These are phyloP conservation scores for Pelosia muscerda DNA, from an alignment of 2,888 invertebrate genomes.

Conservation along the genomic window DNA sequence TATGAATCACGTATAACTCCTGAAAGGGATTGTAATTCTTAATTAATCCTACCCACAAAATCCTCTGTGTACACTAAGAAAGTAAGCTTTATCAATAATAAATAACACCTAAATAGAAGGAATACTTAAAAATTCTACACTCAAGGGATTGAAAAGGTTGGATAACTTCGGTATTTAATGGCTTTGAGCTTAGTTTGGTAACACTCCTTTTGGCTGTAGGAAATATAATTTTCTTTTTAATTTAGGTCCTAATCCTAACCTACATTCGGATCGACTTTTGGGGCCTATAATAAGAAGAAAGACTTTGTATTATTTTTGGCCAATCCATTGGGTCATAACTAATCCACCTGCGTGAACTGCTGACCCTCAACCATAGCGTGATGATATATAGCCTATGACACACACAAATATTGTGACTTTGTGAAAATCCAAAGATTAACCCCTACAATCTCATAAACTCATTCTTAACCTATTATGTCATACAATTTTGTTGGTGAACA, in stretches of 20 bases:
- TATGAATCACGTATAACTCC: neutral
- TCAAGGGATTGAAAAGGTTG: neutral
- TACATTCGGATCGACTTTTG: neutral
- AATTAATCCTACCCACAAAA: slow-evolving; percentile 3
- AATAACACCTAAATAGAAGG: slow-evolving; percentile 1
- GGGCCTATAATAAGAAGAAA: neutral
- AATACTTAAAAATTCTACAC: neutral
- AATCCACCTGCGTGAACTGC: too few species aligned
- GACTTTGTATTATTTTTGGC: too few species aligned
- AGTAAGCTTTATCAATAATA: slow-evolving; percentile 1
- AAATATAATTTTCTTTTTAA: neutral
- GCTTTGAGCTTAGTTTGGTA: neutral
- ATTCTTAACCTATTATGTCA: too few species aligned
- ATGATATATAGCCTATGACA: too few species aligned
- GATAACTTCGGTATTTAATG: neutral
- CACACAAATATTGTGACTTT: too few species aligned
- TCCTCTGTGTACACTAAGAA: neutral
- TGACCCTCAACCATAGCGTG: too few species aligned
- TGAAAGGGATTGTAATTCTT: neutral
- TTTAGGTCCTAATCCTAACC: neutral
- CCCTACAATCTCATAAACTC: too few species aligned
- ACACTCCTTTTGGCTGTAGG: neutral
- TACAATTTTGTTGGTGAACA: too few species aligned
- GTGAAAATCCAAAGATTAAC: too few species aligned
- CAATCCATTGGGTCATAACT: too few species aligned